These are phyloP conservation scores for Nomada lathburiana DNA, from an alignment of 2,888 invertebrate species.

Conservation along the genomic window DNA sequence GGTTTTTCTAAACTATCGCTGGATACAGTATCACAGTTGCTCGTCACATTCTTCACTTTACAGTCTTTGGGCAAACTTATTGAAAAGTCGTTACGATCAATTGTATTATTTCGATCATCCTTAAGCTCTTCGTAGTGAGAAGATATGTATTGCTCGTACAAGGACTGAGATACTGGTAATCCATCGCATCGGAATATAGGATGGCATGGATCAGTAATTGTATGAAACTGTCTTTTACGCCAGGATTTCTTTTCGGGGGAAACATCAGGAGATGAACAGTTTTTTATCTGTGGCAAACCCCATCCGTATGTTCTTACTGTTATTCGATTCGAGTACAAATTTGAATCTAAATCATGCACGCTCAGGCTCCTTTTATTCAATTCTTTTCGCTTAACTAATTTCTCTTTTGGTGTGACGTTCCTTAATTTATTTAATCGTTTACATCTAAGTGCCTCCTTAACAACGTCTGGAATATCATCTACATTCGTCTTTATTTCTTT, in stretches of 20 bases:
- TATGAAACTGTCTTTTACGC: constrained; percentile 86
- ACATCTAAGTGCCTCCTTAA: constrained; percentile 83
- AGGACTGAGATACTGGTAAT: constrained; percentile 89
- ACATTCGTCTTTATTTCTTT: constrained; percentile 63
- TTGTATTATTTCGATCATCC: constrained; percentile 36
- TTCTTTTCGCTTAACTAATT: constrained; percentile 66
- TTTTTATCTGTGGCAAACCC: constrained; percentile 83
- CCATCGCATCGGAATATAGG: constrained; percentile 92
- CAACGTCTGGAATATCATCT: constrained; percentile 84
- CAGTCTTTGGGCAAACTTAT: constrained; percentile 33
- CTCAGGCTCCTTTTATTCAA: constrained; percentile 85
- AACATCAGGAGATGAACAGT: constrained; percentile 64
- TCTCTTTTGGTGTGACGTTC: constrained; percentile 73
- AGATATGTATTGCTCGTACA: constrained; percentile 90
- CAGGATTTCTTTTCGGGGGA: constrained; percentile 80
- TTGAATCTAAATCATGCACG: constrained; percentile 88
- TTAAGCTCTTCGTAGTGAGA: constrained; percentile 87
- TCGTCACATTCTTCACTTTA: constrained; percentile 24
- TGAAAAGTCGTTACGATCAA: constrained; percentile 46
- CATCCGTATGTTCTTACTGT: constrained; percentile 86
- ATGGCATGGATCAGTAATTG: constrained; percentile 92
- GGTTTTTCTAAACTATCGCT: constrained; percentile 44
- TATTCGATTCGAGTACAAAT: constrained; percentile 86
- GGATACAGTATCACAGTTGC: constrained; percentile 41
- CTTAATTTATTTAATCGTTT: constrained; percentile 82